Evolutionary conservation across 2,113 vertebrate genomes (phyloP).

Genomic region (Myotis yumanensis): DNA sequence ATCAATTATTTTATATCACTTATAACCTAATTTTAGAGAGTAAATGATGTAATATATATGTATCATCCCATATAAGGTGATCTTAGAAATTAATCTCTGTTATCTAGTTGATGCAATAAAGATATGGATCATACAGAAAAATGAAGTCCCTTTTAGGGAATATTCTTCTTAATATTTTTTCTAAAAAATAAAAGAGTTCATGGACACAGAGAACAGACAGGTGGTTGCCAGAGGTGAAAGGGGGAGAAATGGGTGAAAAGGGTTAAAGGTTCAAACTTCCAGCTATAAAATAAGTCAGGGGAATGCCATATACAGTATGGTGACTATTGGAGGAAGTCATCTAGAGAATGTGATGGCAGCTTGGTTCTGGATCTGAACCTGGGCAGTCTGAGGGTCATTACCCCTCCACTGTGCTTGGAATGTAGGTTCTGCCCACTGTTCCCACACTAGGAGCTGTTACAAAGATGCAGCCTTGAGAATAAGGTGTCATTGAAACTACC

Average conservation of each 20-base stretch:
- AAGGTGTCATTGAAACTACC: not conserved
- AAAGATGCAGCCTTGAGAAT: not conserved
- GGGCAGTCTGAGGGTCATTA: not conserved
- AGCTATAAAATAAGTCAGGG: not conserved
- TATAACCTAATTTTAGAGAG: not conserved
- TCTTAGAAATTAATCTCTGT: not conserved
- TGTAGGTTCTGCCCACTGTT: not conserved
- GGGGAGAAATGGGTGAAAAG: not conserved
- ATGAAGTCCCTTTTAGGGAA: not conserved
- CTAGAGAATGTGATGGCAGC: not conserved
- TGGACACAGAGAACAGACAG: not conserved
- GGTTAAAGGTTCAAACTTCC: not conserved
- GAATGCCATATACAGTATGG: not conserved
- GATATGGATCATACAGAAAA: not conserved
- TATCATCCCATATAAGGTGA: not conserved
- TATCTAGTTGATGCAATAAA: not conserved
- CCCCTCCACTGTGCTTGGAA: not conserved
- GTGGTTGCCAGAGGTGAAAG: not conserved
- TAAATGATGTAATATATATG: not conserved
- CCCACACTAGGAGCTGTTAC: not conserved
- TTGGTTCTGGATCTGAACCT: not conserved
- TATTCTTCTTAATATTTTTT: not conserved
- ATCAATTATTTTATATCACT: not conserved
- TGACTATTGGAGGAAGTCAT: not conserved
- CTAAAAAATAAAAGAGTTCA: not conserved